These are phyloP conservation scores for Himalopsyche tibetana DNA, from an alignment of 2,888 invertebrate genomes.

Conservation along the genomic window DNA sequence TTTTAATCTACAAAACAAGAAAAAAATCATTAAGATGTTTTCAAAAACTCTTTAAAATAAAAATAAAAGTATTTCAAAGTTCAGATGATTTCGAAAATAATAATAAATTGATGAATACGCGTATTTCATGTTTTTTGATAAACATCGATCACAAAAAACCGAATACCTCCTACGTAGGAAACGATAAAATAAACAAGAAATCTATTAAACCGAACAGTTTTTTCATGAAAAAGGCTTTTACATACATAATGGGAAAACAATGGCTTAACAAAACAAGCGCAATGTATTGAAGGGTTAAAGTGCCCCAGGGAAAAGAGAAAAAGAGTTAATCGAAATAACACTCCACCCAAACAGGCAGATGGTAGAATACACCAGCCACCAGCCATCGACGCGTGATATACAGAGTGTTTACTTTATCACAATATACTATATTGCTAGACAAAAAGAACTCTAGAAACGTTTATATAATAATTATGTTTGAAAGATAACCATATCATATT, in stretches of 20 bases:
- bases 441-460: background rate
- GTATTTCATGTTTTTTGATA: background rate
- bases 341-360: constrained; percentile 48
- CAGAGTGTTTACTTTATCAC: constrained; percentile 37
- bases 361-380: constrained; percentile 41
- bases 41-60: no score
- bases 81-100: no score
- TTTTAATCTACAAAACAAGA: no score
- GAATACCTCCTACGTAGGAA: constrained; percentile 12
- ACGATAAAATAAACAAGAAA: constrained; percentile 48
- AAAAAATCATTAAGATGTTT: no score
- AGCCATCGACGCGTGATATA: constrained; percentile 5
- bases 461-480: no score
- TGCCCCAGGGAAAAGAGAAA: constrained; percentile 50
- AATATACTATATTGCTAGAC: background rate
- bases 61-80: no score
- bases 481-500: no score
- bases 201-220: constrained; percentile 58
- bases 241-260: constrained; percentile 60
- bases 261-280: constrained; percentile 59
- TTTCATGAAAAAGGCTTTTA: constrained; percentile 55
- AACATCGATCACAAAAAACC: background rate
- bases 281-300: constrained; percentile 59
- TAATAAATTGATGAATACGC: no score
- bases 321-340: constrained; percentile 61